phyloP scores from a whole-genome alignment of 2,888 invertebrate genomes.

The Patella depressa region DNA sequence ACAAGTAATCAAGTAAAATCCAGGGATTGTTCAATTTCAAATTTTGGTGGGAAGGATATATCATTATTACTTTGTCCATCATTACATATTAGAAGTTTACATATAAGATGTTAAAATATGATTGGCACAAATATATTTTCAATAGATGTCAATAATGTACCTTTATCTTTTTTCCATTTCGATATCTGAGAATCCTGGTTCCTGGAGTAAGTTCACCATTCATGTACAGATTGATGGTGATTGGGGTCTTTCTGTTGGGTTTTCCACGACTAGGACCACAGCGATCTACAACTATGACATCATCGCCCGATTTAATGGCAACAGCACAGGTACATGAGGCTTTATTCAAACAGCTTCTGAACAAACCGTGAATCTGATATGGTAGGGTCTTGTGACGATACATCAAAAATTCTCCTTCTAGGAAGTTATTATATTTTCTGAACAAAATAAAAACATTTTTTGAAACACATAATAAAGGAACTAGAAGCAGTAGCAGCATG shows the following conservation, averaged over 20 bases:
- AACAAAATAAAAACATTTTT: conserved; percentile 18
- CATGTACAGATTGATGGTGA: conserved; percentile 26
- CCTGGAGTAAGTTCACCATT: conserved; percentile 43
- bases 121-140: too few relatives aligned
- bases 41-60: too few relatives aligned
- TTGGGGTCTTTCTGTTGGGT: conserved; percentile 15
- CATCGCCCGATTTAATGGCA: conserved; percentile 43
- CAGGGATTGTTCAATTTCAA: too few relatives aligned
- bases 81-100: too few relatives aligned
- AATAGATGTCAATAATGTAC: conserved; percentile 24
- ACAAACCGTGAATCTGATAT: conserved; percentile 39
- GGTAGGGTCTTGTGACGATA: conserved; percentile 43
- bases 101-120: too few relatives aligned
- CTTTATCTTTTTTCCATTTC: conserved; percentile 36
- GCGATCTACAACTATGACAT: conserved; percentile 44
- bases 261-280: conserved; percentile 31
- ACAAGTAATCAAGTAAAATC: too few relatives aligned
- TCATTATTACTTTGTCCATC: too few relatives aligned
- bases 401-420: conserved; percentile 47
- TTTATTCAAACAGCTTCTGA: conserved; percentile 5
- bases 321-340: conserved; percentile 52
- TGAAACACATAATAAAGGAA: background rate
- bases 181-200: conserved; percentile 30
- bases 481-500: too few relatives aligned
- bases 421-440: conserved; percentile 44